Evolutionary conservation across 1,140 invertebrate genomes (phyloP).

Genomic region (Trialeurodes vaporariorum): DNA sequence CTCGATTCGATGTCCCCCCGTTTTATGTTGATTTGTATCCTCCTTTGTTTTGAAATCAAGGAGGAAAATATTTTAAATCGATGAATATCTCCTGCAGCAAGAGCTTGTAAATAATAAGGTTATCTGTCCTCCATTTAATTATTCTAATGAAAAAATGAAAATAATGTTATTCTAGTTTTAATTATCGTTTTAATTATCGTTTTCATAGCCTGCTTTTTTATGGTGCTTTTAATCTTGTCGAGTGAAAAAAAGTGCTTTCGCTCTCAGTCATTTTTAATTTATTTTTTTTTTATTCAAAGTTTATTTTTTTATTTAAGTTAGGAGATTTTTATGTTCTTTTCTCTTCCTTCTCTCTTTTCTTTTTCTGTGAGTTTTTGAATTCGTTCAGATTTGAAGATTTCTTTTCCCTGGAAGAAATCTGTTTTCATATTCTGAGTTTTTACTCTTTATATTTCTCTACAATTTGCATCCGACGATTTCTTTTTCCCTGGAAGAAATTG

Average conservation of each 20-base stretch:
- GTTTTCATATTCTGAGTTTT: background rate
- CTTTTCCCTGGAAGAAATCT: background rate
- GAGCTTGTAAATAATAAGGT: too few relatives aligned
- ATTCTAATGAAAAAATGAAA: too few relatives aligned
- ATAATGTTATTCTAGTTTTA: constrained; percentile 2
- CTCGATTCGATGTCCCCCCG: too few relatives aligned
- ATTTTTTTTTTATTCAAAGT: background rate
- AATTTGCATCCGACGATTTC: too few relatives aligned
- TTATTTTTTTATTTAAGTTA: background rate
- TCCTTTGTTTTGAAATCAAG: too few relatives aligned
- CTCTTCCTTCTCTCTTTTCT: background rate
- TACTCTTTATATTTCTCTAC: too few relatives aligned
- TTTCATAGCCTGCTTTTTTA: background rate
- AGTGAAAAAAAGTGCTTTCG: background rate
- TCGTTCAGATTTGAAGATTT: too few relatives aligned
- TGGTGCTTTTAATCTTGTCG: too few relatives aligned
- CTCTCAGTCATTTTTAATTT: background rate
- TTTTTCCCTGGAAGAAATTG: background rate
- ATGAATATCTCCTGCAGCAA: too few relatives aligned
- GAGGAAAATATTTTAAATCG: too few relatives aligned
- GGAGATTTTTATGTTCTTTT: background rate
- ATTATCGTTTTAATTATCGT: background rate
- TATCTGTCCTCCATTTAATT: too few relatives aligned
- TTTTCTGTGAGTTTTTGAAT: background rate
- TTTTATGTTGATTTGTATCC: too few relatives aligned